Evolutionary conservation across 1,140 invertebrate species (phyloP), one percentile per base, ranked within the genome.

Genomic region (Solenopsis fugax): DNA sequence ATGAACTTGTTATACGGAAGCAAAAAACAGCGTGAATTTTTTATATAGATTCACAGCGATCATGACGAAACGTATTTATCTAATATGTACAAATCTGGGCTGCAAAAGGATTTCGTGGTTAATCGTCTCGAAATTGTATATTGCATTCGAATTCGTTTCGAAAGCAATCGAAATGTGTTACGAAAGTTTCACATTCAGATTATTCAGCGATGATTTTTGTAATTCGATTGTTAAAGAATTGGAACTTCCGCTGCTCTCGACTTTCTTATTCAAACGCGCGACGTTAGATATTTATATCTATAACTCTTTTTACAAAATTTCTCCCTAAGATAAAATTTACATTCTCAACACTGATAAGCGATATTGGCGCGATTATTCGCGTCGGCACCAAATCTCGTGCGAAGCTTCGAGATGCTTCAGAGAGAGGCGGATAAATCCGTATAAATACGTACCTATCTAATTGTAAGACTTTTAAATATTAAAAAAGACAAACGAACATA

Each of bases 21-120:
- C 90, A 84, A 84, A 90, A 24, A 60, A 37, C 37, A 91, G 81
- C 80, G 80, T 90, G 84, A 88, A 85, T 86, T 85, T 62, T 60
- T 76, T 45, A 48, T 60, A 60, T 45, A 56, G 69, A 89, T 72
- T 65, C 86, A 89, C 85, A 72, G 72, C 72, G 64, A 88, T 62
- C 69, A 73, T 84, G 78, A 82, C 45, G 21, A 77, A 90, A 71
- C 75, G 45, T 90, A 62, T 87, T 85, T 85, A 90, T 21, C 89
- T 91, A 91, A 34, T 91, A 91, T 91, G 54, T 91, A 90, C 84
- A 90, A 90, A 76, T 72, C 37, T 85, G 52, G 62, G 64, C 77
- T 78, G 73, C 85, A 50, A 69, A 78, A 71, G 12, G 50, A 87
- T 45, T 80, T 87, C 56, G 45, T 52, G 48, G 67, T n/a, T 52